These are phyloP conservation scores for Parapsyche elsis DNA, from an alignment of 1,140 invertebrate genomes.

Conservation along the genomic window DNA sequence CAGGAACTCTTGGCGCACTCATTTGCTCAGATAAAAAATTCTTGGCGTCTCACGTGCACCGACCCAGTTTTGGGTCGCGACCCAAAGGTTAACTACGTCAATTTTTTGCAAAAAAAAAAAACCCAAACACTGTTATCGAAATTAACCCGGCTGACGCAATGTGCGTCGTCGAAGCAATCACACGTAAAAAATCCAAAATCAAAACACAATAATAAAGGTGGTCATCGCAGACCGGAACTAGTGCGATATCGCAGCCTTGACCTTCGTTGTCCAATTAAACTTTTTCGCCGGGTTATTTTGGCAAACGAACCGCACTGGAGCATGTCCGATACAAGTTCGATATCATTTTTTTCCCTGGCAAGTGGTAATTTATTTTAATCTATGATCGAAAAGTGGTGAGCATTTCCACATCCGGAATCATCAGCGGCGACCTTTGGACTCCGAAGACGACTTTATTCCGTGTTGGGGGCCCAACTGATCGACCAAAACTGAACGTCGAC, in stretches of 20 bases:
- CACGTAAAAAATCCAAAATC: neutral
- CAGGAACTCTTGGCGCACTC: too few species aligned
- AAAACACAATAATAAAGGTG: neutral
- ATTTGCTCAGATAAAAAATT: neutral
- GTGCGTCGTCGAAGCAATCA: neutral
- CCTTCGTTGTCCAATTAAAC: neutral
- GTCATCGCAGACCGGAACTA: neutral
- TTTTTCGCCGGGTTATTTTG: neutral
- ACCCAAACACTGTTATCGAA: too few species aligned
- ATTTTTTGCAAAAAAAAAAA: too few species aligned
- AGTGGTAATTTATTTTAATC: slow-evolving; percentile 6
- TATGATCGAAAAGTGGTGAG: neutral
- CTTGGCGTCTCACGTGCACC: neutral
- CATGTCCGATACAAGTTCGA: neutral
- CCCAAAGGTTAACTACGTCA: neutral
- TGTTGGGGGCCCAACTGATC: slow-evolving; percentile 6
- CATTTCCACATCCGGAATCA: neutral
- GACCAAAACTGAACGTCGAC: neutral
- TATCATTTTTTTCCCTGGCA: neutral
- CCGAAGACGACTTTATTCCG: slow-evolving; percentile 2
- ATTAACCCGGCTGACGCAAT: neutral
- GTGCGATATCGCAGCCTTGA: neutral
- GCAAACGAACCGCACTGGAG: neutral
- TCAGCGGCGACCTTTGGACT: neutral
- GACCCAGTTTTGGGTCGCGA: slow-evolving; percentile 6